Evolutionary conservation across 2,113 vertebrate genomes (phyloP).

Genomic region (Nycticryphes semicollaris): DNA sequence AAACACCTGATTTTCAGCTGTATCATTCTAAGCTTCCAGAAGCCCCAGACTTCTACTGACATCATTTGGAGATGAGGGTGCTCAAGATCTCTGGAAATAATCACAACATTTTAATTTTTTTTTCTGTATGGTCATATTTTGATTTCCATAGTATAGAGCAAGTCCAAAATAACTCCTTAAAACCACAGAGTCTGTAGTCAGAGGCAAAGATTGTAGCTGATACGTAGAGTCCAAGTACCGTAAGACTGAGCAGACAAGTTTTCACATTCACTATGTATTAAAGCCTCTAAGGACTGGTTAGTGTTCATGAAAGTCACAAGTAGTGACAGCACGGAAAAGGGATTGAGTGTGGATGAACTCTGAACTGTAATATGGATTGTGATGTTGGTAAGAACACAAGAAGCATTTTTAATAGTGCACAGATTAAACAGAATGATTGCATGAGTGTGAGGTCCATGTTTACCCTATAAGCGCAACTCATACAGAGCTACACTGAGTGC

Average conservation of each 20-base stretch:
- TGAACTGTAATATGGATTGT: neutral
- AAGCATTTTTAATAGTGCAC: neutral
- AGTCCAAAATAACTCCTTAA: neutral
- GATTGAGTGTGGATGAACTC: neutral
- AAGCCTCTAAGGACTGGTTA: neutral
- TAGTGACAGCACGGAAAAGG: neutral
- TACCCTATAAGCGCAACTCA: neutral
- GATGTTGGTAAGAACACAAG: neutral
- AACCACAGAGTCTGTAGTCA: neutral
- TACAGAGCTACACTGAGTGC: neutral
- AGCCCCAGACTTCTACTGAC: neutral
- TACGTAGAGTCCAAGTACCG: neutral
- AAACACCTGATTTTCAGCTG: neutral
- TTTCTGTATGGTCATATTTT: neutral
- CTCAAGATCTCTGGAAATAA: neutral
- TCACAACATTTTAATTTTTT: neutral
- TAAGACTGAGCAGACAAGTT: neutral
- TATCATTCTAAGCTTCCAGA: neutral
- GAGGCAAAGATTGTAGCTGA: neutral
- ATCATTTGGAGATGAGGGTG: neutral
- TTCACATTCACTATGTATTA: neutral
- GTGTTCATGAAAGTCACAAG: neutral
- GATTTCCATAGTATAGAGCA: neutral
- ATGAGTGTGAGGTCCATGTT: neutral
- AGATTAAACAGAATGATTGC: neutral